Evolutionary conservation across 2,888 invertebrate species (phyloP), one percentile per base, ranked within the genome.

Genomic region (Criorhina ranunculi): DNA sequence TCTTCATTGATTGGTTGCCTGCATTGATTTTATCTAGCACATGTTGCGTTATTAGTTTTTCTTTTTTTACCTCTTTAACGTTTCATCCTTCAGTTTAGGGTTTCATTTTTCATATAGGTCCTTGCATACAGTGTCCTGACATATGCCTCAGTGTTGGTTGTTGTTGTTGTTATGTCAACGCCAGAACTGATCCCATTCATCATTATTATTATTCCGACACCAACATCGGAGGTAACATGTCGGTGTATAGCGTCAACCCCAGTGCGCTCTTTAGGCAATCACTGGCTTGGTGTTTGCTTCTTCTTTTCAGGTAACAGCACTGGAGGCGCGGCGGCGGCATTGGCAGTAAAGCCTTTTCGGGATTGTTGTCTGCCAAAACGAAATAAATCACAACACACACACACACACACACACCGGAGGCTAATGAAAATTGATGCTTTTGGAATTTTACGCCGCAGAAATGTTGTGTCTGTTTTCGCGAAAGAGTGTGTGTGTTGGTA

Each of bases 381-480:
- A 77, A n/a, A 57, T 70, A 77, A 77, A 81, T 77, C 81, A 81
- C 55, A 57, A 46, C 59, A 55, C n/a, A n/a, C n/a, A n/a, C n/a
- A n/a, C n/a, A n/a, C n/a, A n/a, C n/a, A n/a, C n/a, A n/a, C n/a
- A n/a, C 60, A 64, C 69, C 62, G 42, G 51, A 70, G 70, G 64
- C 64, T 70, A 81, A 81, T 81, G 81, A 77, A 81, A 81, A 77
- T 81, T 81, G 81, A 81, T 77, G 81, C 69, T 64, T n/a, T 15
- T 55, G 59, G 64, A 69, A 64, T 40, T 64, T 69, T 42, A 46
- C 31, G 44, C 60, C 35, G 24, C 62, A 57, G 44, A 57, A 75
- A 64, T 12, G 19, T 42, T 75, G 75, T 76, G 57, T 70, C 42
- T 55, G 35, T 60, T n/a, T n/a, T n/a, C 53, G 24, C 19, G 55